Percentiles rank a stretch among this genome's conserved stretches.
Conservation (phyloP, 2,888 invertebrate species). For the Acronicta psi region DNA sequence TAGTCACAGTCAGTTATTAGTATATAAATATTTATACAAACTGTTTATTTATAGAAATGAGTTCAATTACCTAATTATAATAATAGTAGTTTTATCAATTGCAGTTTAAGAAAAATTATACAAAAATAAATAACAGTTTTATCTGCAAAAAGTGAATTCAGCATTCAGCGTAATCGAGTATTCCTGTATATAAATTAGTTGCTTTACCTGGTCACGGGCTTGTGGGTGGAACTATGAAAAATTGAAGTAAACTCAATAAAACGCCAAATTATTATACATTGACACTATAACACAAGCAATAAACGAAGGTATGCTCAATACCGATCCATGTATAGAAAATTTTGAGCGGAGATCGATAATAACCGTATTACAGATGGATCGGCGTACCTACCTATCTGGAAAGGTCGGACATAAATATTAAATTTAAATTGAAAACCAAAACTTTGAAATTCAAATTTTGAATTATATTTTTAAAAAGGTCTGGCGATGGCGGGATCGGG, state of each 20-base stretch:
- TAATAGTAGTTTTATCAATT: no score
- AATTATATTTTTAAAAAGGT: constrained; percentile 58
- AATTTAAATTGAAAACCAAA: constrained; percentile 55
- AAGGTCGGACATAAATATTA: constrained; percentile 54
- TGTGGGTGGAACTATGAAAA: constrained; percentile 4
- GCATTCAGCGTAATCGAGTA: constrained; percentile 18
- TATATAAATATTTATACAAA: no score
- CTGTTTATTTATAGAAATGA: no score
- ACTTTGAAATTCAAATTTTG: constrained; percentile 50
- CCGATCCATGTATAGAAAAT: constrained; percentile 27
- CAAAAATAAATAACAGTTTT: constrained; percentile 13
- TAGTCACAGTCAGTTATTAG: no score
- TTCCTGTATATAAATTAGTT: constrained; percentile 30
- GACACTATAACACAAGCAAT: constrained; percentile 10
- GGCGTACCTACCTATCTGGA: constrained; percentile 33
- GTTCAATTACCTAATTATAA: no score
- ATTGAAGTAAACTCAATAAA: not conserved
- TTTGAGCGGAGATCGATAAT: constrained; percentile 1
- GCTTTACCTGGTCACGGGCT: constrained; percentile 31
- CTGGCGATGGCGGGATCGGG: constrained; percentile 34
- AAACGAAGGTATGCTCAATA: constrained; percentile 17
- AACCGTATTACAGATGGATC: constrained; percentile 9
- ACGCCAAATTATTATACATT: constrained; percentile 26
- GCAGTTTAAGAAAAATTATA: constrained; percentile 32
- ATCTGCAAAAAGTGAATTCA: constrained; percentile 9